A percentile compares a stretch with the other conserved stretches of the same genome.
Conservation (phyloP, 92 coral and sea anemone genomes). For the Palythoa grandiflora region DNA sequence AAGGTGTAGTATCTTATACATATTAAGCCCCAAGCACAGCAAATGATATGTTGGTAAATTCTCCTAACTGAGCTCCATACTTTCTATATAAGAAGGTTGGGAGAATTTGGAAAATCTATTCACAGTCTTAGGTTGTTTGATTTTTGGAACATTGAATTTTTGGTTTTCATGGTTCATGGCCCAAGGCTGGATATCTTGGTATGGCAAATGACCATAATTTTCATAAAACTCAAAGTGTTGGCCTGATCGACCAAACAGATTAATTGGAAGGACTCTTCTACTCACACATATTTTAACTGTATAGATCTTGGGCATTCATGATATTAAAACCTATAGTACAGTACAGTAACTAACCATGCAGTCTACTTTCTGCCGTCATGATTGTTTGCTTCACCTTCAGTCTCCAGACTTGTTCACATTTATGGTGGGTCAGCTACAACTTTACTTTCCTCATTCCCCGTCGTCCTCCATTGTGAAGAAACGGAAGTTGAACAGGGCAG, state of each 20-base stretch:
- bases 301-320: background rate
- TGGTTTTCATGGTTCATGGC: background rate
- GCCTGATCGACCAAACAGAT: no score
- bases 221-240: no score
- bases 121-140: no score
- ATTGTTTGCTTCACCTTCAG: constrained; percentile 42
- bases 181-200: background rate
- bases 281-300: no score
- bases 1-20: constrained; percentile 67
- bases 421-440: constrained; percentile 78
- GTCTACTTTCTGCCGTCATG: no score
- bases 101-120: no score
- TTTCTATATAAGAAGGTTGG: no score
- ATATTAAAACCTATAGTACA: background rate
- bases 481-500: constrained; percentile 80
- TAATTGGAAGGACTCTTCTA: no score
- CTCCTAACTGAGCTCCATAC: no score
- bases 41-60: background rate
- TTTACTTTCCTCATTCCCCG: constrained; percentile 71
- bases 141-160: no score
- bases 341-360: background rate
- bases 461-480: constrained; percentile 49
- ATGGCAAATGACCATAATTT: no score
- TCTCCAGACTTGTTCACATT: constrained; percentile 91
- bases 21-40: background rate